Evolutionary conservation across 37 sponge, comb jelly and placozoan species (phyloP).

Genomic region (Dysidea cf. avara): DNA sequence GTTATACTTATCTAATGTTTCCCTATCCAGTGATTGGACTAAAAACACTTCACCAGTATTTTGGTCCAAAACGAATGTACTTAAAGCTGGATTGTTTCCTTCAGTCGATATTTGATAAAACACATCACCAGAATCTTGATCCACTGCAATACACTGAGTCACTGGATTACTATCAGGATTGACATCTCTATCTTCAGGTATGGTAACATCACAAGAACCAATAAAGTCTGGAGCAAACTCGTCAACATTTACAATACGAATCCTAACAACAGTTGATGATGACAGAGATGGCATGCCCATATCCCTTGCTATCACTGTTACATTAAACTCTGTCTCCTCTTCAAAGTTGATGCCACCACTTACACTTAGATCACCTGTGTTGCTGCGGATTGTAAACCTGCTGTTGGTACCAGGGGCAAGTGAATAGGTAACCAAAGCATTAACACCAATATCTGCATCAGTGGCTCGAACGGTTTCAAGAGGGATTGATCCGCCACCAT

Average conservation of each 20-base stretch:
- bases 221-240: constrained; percentile 3
- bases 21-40: too few relatives aligned
- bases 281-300: constrained; percentile 45
- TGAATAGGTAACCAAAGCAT: not conserved
- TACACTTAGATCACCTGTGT: constrained; percentile 36
- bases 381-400: constrained; percentile 16
- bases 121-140: too few relatives aligned
- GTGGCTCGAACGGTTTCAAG: constrained; percentile 2
- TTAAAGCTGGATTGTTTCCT: too few relatives aligned
- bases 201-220: too few relatives aligned
- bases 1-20: too few relatives aligned
- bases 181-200: too few relatives aligned
- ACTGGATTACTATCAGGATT: too few relatives aligned
- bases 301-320: constrained; percentile 56
- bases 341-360: constrained; percentile 29
- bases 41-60: too few relatives aligned
- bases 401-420: not conserved
- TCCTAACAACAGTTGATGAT: constrained; percentile 27
- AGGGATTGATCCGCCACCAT: not conserved
- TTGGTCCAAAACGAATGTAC: too few relatives aligned
- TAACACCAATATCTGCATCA: constrained; percentile 40
- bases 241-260: constrained; percentile 42
- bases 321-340: not conserved
- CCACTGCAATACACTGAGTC: too few relatives aligned
- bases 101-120: too few relatives aligned